Base-by-base conservation (phyloP, 2,888 invertebrate genomes). In the Rotaria sp. region DNA sequence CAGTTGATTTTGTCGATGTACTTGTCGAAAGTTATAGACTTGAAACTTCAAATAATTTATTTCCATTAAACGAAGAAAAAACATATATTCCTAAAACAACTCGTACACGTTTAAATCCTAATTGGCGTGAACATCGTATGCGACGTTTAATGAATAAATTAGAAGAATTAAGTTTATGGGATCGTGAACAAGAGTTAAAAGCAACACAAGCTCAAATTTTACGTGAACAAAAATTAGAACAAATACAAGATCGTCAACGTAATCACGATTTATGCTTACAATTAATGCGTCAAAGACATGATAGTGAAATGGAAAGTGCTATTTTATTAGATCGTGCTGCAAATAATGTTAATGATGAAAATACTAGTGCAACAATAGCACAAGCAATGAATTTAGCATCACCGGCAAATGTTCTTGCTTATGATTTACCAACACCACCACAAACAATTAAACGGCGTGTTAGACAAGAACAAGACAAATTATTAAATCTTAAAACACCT, bases 91-190 rank as follows among this genome's bases (percentile, higher is more conserved):
- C 67, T 0, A 67, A 67, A 67, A 67, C 67, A 35, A 21, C 35
- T 8, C 67, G 67, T 35, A 35, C 67, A 35, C 67, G 67, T 35
- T 35, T 67, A 26, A 67, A 67, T 67, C 67, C 67, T 1, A 30
- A 67, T 67, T 67, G 67, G 67, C 67, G 67, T 67, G 67, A 67
- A 35, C 67, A 67, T 67, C 67, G 67, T 35, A 67, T 35, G 35
- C 11, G 67, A 30, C 35, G 21, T 35, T 67, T 67, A 67, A 67
- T 67, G 67, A 67, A 67, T 67, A 67, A 67, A 67, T 67, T 67
- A 67, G 67, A 67, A 67, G 67, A 35, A 35, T 67, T 67, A 67
- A 67, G 35, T 67, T 67, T 67, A 35, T 67, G 35, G 67, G 67
- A 67, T 35, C 30, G 67, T 26, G 67, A 67, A 67, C 11, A 67